Percentiles rank a stretch among this genome's conserved stretches.
Conservation (phyloP, 2,888 invertebrate genomes). For the Tridacna crocea region DNA sequence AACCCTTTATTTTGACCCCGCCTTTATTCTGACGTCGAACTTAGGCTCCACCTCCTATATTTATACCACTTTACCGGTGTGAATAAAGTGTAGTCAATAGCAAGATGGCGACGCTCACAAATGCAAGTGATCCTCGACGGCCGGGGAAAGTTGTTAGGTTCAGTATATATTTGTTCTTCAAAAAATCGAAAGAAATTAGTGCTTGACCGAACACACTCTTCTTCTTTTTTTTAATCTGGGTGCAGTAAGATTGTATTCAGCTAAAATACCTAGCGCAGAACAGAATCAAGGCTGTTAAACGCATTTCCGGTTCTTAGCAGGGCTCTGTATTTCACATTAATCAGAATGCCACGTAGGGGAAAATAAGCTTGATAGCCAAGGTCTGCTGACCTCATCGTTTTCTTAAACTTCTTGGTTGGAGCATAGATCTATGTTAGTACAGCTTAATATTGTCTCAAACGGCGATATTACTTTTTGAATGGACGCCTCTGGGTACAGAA, state of each 20-base stretch:
- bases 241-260: neutral
- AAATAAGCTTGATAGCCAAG: too few species aligned
- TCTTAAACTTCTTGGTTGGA: too few species aligned
- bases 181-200: neutral
- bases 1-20: neutral
- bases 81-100: neutral
- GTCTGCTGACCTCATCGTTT: too few species aligned
- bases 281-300: neutral
- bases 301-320: neutral
- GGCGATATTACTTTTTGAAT: too few species aligned
- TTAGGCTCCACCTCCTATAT: neutral
- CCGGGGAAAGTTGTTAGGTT: slow-evolving; percentile 55
- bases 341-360: neutral
- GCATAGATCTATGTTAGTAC: too few species aligned
- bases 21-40: neutral
- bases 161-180: neutral
- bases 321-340: neutral
- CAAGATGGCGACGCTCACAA: slow-evolving; percentile 27
- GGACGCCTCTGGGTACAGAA: too few species aligned
- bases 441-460: too few species aligned
- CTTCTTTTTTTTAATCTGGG: neutral
- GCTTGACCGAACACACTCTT: neutral
- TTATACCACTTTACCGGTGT: neutral
- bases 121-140: slow-evolving; percentile 43
- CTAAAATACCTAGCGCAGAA: neutral